A percentile compares a stretch with the other conserved stretches of the same genome.
Evolutionary conservation across 2,113 vertebrate genomes (phyloP).

Genomic region (Xiphophorus couchianus): DNA sequence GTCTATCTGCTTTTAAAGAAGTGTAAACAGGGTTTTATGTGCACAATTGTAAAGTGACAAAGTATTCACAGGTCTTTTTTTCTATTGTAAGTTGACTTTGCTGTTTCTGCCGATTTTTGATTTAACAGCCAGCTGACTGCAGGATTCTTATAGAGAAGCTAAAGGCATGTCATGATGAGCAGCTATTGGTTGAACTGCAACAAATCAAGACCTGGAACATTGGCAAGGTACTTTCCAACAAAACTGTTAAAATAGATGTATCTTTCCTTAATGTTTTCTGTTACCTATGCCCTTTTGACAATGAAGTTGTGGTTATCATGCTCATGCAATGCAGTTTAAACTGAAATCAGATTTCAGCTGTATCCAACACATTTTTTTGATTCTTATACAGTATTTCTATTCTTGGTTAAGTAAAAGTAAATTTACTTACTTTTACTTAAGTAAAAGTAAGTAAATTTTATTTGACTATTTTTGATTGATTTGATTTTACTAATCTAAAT

Average conservation of each 20-base stretch:
- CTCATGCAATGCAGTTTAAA: not conserved
- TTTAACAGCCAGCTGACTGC: constrained; percentile 90
- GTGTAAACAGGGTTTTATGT: not conserved
- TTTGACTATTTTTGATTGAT: not conserved
- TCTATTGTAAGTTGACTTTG: not conserved
- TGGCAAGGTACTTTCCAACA: constrained; percentile 84
- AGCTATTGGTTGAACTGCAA: constrained; percentile 91
- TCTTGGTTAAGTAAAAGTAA: too few species aligned
- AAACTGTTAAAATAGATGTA: not conserved
- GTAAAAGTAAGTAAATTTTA: too few species aligned
- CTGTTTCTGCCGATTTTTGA: constrained; percentile 9
- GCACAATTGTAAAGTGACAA: not conserved
- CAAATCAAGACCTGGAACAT: constrained; percentile 99
- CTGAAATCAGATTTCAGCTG: not conserved
- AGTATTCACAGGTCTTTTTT: not conserved
- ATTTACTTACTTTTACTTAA: not conserved
- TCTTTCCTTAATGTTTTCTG: not conserved
- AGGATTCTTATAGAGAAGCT: constrained; percentile 95
- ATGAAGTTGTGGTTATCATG: not conserved
- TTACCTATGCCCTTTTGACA: constrained; percentile 5
- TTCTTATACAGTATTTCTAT: not conserved
- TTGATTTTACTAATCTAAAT: not conserved
- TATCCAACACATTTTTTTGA: not conserved
- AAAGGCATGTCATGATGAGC: constrained; percentile 91
- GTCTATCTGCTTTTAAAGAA: not conserved